Percentiles rank a stretch among this genome's conserved stretches.
Evolutionary conservation across 2,797 vertebrate species (phyloP).

Genomic region (Argentina silus): DNA sequence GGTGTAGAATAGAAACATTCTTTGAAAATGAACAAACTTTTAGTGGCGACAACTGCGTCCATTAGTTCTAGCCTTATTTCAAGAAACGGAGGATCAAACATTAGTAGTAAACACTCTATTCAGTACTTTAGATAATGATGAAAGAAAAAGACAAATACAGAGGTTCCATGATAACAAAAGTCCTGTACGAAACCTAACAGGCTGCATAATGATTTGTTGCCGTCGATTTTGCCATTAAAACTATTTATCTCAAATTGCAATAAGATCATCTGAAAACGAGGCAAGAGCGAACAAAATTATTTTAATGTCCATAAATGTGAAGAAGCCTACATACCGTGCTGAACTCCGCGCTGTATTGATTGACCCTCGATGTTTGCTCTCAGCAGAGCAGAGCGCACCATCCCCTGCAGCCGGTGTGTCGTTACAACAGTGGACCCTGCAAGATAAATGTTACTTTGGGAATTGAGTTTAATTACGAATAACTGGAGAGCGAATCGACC

Average conservation of each 20-base stretch:
- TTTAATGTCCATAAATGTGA: conserved; percentile 40
- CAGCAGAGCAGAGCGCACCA: conserved; percentile 69
- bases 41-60: not conserved
- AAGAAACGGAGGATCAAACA: not conserved
- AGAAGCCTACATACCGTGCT: conserved; percentile 79
- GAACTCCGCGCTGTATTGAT: conserved; percentile 82
- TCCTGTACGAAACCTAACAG: not conserved
- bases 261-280: not conserved
- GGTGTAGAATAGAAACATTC: not conserved
- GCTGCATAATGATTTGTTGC: not conserved
- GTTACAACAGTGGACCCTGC: conserved; percentile 80
- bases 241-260: not conserved
- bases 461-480: conserved; percentile 88
- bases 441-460: conserved; percentile 89
- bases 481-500: conserved; percentile 74
- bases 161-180: not conserved
- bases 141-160: not conserved
- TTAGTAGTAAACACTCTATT: not conserved
- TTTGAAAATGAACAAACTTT: not conserved
- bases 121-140: not conserved
- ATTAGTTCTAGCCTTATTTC: not conserved
- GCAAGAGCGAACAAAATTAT: conserved; percentile 29
- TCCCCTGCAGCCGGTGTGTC: conserved; percentile 82
- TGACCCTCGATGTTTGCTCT: conserved; percentile 82
- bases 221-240: not conserved